A percentile compares a stretch with the other conserved stretches of the same genome.
Conservation (phyloP, 35 echinoderm and acorn worm species). For the Lytechinus pictus region DNA sequence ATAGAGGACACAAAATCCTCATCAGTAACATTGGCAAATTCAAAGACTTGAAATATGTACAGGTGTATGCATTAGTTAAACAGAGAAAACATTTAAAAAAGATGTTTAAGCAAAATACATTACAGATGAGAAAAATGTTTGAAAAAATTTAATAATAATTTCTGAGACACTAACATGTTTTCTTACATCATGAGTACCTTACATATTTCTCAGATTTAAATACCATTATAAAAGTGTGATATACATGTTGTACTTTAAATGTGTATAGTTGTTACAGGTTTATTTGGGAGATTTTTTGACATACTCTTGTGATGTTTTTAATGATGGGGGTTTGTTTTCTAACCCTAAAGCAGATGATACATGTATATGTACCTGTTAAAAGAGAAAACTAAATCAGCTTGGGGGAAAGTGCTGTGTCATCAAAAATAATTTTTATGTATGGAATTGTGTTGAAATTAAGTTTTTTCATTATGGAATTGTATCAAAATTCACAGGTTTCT, state of each 20-base stretch:
- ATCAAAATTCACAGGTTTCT: too few relatives aligned
- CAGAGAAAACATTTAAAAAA: too few relatives aligned
- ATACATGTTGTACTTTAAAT: neutral
- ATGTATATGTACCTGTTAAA: neutral
- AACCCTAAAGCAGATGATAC: neutral
- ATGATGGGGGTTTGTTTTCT: neutral
- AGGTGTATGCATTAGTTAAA: too few relatives aligned
- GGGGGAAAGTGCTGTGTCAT: neutral
- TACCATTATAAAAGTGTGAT: neutral
- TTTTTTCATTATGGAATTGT: too few relatives aligned
- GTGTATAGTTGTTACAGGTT: too few relatives aligned
- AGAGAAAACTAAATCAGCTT: neutral
- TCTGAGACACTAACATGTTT: too few relatives aligned
- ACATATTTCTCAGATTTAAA: neutral
- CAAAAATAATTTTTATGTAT: neutral
- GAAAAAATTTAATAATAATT: too few relatives aligned
- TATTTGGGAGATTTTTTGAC: neutral
- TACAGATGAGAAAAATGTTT: too few relatives aligned
- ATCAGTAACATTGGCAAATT: too few relatives aligned
- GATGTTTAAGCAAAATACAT: too few relatives aligned
- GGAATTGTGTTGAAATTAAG: neutral
- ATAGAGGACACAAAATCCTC: too few relatives aligned
- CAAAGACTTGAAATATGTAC: too few relatives aligned
- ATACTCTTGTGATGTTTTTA: neutral
- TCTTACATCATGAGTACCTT: neutral